Evolutionary conservation across 2,113 vertebrate genomes (phyloP), one percentile per base, ranked within the genome.

Genomic region (Dendrocopos noguchii): DNA sequence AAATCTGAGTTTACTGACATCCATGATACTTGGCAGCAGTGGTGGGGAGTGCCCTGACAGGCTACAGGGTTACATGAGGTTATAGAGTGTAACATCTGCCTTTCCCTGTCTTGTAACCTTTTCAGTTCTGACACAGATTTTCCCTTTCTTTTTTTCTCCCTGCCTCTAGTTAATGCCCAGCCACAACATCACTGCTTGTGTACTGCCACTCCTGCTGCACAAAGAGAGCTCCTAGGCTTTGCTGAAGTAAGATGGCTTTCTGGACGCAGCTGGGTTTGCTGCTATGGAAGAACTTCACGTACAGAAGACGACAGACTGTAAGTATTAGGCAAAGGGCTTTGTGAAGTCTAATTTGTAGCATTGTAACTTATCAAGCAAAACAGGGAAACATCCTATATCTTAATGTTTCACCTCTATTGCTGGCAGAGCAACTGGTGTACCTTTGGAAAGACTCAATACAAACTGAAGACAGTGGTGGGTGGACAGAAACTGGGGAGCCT

Each of bases 211-310:
- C 93, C 95, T 95, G 78, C 83, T 87, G 88, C 87, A 74, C 66
- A 27, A 81, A 68, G 76, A 57, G 42, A 72, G 76, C 80, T 77
- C 84, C 79, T 70, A 85, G 88, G 85, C 88, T 95, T 60, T 85
- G 87, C 94, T 94, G 94, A 96, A 94, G 83, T 53, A 98, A 97
- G 94, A 99, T 99, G 99, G 98, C 98, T 79, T 98, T 98, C 89
- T 98, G 97, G 94, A 98, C 99, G 0, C 99, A 99, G 97, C 93
- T 99, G 96, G 98, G 98, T 44, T 96, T 99, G 97, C 96, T 99
- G 96, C 98, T 99, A 5, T 99, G 99, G 99, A 99, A 99, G 97
- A 99, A 99, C 94, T 98, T 99, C 91, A 99, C 99, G 14, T 99
- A 98, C 96, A 97, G 99, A 97, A 98, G 98, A 87, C 94, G 99